Conservation (phyloP, 1,140 invertebrate genomes). For the Nymphalis io region DNA sequence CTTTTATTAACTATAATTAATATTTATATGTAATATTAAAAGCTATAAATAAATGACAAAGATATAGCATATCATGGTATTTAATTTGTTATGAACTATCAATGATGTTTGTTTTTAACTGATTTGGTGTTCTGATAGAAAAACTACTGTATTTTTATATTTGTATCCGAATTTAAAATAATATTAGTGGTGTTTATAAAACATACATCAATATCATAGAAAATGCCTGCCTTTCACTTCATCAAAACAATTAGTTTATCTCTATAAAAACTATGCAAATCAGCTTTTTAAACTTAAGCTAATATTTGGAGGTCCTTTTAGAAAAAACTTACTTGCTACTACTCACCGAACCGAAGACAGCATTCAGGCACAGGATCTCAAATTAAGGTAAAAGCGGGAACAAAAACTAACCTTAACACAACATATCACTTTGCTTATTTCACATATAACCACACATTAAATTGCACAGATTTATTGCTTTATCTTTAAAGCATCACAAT, state of each 20-base stretch:
- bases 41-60: too few species aligned
- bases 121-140: neutral
- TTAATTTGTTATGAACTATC: neutral
- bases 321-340: slow-evolving; percentile 70
- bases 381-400: slow-evolving; percentile 70
- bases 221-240: slow-evolving; percentile 38
- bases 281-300: neutral
- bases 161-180: neutral
- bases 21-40: too few species aligned
- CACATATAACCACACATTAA: slow-evolving; percentile 39
- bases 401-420: slow-evolving; percentile 75
- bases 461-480: slow-evolving; percentile 27
- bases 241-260: slow-evolving; percentile 32
- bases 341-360: slow-evolving; percentile 71
- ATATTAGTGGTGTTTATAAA: neutral
- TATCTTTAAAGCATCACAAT: slow-evolving; percentile 27
- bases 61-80: too few species aligned
- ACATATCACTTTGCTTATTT: slow-evolving; percentile 52
- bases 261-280: slow-evolving; percentile 14
- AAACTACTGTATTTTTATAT: neutral
- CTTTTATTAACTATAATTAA: too few species aligned
- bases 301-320: slow-evolving; percentile 59
- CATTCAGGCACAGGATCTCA: slow-evolving; percentile 45
- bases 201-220: slow-evolving; percentile 28
- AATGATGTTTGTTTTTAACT: neutral